Conservation (phyloP, 2,797 vertebrate species). For the Neoniphon sammara region DNA sequence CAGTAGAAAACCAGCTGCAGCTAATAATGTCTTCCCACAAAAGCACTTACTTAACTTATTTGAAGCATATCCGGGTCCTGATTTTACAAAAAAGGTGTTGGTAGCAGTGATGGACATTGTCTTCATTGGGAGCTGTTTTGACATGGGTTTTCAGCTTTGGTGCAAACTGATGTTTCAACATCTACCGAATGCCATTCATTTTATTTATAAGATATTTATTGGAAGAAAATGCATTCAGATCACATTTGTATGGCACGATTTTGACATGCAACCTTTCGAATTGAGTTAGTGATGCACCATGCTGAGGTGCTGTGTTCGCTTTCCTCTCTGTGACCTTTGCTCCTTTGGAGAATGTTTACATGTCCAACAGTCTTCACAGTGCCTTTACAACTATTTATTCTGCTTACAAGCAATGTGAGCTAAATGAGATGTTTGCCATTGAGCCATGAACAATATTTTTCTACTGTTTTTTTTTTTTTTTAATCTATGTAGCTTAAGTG, state of each 20-base stretch:
- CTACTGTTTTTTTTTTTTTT: conserved; percentile 22
- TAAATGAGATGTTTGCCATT: conserved; percentile 7
- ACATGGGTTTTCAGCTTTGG: not conserved
- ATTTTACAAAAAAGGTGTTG: no score
- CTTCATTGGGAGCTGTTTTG: no score
- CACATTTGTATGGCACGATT: not conserved
- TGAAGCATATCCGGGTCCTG: not conserved
- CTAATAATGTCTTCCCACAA: not conserved
- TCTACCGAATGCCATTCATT: no score
- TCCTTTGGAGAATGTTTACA: conserved; percentile 67
- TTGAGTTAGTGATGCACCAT: conserved; percentile 36
- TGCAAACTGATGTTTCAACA: not conserved
- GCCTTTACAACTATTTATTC: conserved; percentile 27
- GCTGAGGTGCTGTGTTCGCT: conserved; percentile 19
- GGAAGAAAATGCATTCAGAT: not conserved
- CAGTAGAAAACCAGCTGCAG: not conserved
- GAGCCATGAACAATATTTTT: conserved; percentile 51
- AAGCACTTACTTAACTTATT: conserved; percentile 51
- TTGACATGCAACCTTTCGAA: conserved; percentile 30
- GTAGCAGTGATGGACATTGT: no score
- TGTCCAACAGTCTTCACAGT: conserved; percentile 21
- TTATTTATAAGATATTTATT: no score
- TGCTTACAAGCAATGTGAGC: conserved; percentile 16
- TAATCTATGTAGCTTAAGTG: conserved; percentile 47
- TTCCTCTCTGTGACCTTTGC: conserved; percentile 33